Percentiles rank a stretch among this genome's conserved stretches.
phyloP scores from a whole-genome alignment of 2,113 vertebrate species.

The Pomatorhinus ruficollis region DNA sequence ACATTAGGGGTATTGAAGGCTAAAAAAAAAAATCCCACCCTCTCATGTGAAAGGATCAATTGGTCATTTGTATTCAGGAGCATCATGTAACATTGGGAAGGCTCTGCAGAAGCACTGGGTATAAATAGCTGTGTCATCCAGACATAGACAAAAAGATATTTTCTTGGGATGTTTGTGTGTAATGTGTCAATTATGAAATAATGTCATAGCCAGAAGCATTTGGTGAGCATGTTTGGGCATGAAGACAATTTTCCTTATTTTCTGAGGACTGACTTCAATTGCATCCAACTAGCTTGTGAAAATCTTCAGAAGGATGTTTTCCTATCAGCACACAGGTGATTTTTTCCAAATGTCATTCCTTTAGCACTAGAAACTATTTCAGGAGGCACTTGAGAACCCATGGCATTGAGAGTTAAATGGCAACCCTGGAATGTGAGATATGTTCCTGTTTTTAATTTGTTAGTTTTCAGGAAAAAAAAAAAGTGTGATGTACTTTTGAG shows the following conservation, averaged over 20 bases:
- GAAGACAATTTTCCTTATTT: not conserved
- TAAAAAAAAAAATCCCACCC: not conserved
- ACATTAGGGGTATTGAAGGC: not conserved
- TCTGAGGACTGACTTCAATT: slow-evolving; percentile 37
- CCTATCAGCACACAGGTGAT: slow-evolving; percentile 2
- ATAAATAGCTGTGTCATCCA: not conserved
- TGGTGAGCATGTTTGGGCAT: not conserved
- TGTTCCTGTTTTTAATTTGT: not conserved
- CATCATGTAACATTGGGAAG: not conserved
- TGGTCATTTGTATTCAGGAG: slow-evolving; percentile 14
- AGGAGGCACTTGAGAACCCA: slow-evolving; percentile 44
- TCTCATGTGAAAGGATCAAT: not conserved
- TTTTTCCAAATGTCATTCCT: slow-evolving; percentile 55
- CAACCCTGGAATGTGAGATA: not conserved
- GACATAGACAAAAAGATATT: not conserved
- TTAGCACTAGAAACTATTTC: slow-evolving; percentile 10
- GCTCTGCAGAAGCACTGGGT: not conserved
- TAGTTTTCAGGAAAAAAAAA: not conserved
- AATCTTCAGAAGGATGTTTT: slow-evolving; percentile 40
- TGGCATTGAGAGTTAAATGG: slow-evolving; percentile 30
- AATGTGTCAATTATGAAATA: slow-evolving; percentile 9
- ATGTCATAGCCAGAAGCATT: slow-evolving; percentile 46
- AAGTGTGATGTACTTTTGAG: not conserved
- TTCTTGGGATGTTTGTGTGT: not conserved
- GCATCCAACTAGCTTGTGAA: not conserved